Conservation (phyloP, 1,140 invertebrate species). For the Mamestra configurata region DNA sequence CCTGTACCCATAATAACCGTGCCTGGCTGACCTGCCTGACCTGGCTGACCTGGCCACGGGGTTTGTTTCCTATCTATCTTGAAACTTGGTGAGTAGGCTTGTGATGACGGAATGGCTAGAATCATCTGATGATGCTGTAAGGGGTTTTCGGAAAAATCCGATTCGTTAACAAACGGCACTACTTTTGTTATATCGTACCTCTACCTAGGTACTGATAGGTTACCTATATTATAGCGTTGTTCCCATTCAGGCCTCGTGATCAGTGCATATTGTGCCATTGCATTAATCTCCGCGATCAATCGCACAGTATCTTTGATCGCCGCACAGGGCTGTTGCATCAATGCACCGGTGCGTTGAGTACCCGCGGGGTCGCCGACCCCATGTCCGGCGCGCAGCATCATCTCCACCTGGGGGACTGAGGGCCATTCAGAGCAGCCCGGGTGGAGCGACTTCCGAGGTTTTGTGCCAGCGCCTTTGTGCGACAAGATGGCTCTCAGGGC, state of each 20-base stretch:
- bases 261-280: neutral
- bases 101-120: too few relatives aligned
- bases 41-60: too few relatives aligned
- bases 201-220: too few relatives aligned
- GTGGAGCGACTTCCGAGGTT: constrained; percentile 8
- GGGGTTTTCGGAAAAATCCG: too few relatives aligned
- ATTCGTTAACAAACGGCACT: too few relatives aligned
- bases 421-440: constrained; percentile 8
- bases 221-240: neutral
- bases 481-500: too few relatives aligned
- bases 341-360: neutral
- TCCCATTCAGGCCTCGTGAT: neutral
- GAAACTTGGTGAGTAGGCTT: too few relatives aligned
- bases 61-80: too few relatives aligned
- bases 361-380: neutral
- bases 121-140: too few relatives aligned
- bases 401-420: neutral
- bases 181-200: too few relatives aligned
- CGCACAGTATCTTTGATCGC: neutral
- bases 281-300: neutral
- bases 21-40: too few relatives aligned
- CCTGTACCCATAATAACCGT: too few relatives aligned
- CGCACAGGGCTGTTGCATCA: neutral
- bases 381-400: constrained; percentile 11
- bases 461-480: constrained; percentile 8